Conservation (phyloP, 2,797 vertebrate genomes). For the Pangasius mekongensis region DNA sequence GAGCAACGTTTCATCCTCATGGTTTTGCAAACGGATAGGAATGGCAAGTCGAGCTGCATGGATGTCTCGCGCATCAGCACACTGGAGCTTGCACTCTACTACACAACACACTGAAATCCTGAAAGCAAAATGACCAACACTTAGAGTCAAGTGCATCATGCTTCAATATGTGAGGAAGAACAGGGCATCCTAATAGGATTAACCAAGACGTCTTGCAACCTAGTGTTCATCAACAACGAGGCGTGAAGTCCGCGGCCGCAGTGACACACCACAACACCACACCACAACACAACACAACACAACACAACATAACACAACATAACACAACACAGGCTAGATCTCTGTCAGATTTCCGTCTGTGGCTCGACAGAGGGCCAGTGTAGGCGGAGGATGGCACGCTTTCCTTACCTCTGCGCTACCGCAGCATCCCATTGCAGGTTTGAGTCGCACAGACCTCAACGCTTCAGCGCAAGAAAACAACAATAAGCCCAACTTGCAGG, state of each 20-base stretch:
- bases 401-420: slow-evolving; percentile 79
- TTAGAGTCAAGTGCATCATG: slow-evolving; percentile 6
- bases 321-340: slow-evolving; percentile 1
- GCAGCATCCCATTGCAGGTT: slow-evolving; percentile 83
- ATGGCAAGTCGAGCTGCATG: slow-evolving; percentile 2
- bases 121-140: not conserved
- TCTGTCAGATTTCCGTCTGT: not conserved
- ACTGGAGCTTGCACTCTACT: not conserved
- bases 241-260: slow-evolving; percentile 39
- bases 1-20: slow-evolving; percentile 1
- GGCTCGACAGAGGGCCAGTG: slow-evolving; percentile 3
- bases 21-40: not conserved
- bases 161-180: not conserved
- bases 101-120: not conserved
- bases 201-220: slow-evolving; percentile 22
- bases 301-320: not conserved
- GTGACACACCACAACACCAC: not conserved
- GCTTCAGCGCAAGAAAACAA: slow-evolving; percentile 66
- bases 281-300: not conserved
- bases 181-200: slow-evolving; percentile 48
- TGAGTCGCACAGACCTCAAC: slow-evolving; percentile 65
- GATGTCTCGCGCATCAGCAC: slow-evolving; percentile 23
- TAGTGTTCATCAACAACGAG: slow-evolving; percentile 20
- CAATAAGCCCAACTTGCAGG: slow-evolving; percentile 67
- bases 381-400: slow-evolving; percentile 21